Base-by-base conservation (phyloP, 2,113 vertebrate genomes). In the Perca schrenkii region DNA sequence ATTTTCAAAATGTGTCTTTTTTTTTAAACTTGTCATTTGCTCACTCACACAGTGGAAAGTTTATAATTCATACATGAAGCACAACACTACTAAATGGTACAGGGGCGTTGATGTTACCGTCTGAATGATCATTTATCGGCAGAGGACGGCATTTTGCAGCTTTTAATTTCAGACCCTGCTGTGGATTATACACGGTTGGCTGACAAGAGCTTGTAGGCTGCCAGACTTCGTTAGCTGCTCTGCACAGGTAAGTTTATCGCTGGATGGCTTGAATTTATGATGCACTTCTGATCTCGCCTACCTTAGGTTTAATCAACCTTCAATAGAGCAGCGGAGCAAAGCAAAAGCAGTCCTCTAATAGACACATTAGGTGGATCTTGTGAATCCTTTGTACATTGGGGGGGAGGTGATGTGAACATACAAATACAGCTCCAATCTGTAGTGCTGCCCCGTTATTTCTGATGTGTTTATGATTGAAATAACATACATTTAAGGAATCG, bases 91-190 rank as follows among this genome's bases (percentile, higher is more conserved):
- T 65, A 1, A 46, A 56, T 34, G 56, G 61, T 52, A 63, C 78
- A 56, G 47, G 47, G 49, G 40, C 49, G 49, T 60, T 64, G 13
- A 3, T 28, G n/a, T 28, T 4, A 53, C 46, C 3, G 79, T 47
- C 34, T 10, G 47, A 61, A 56, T 40, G 46, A 52, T 68, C 17
- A 6, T 67, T 46, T 10, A 21, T 53, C 1, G 17, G 50, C 58
- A 71, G 80, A 77, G 82, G 75, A 84, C 47, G 75, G 69, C 25
- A 52, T 72, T 71, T n/a, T 71, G 43, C 74, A 65, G 65, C 67
- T 77, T 52, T 50, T 73, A 0, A 31, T 58, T 58, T 46, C 34
- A 63, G 36, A 72, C 60, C 68, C 50, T 70, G 66, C 66, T 31
- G 49, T 25, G 34, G 77, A 43, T 36, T 49, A 22, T 2, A 67